Conservation (phyloP, 2,113 vertebrate species). For the Greenwoodochromis staneri region DNA sequence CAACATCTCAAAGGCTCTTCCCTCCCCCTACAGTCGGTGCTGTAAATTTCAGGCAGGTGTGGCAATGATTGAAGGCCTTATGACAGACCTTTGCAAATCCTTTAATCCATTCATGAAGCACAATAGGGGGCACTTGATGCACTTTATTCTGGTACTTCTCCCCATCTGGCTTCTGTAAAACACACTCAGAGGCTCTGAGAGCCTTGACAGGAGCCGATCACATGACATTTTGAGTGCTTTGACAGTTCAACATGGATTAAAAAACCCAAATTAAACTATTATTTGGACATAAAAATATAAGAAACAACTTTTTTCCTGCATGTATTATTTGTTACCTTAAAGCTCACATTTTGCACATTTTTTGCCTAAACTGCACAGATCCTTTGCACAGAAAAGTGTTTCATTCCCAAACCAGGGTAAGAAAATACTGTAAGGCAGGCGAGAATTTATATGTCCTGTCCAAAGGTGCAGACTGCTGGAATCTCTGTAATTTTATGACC, state of each 20-base stretch:
- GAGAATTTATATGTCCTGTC: conserved; percentile 36
- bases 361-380: not conserved
- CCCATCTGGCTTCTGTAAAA: conserved; percentile 62
- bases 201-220: conserved; percentile 18
- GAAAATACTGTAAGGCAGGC: not conserved
- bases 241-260: not conserved
- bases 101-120: conserved; percentile 65
- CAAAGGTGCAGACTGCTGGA: conserved; percentile 18
- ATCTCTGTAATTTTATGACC: conserved; percentile 44
- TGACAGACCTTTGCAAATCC: conserved; percentile 70
- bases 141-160: conserved; percentile 41
- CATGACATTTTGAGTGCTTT: conserved; percentile 2
- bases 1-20: conserved; percentile 3
- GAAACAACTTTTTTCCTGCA: not conserved
- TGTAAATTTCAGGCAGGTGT: conserved; percentile 38
- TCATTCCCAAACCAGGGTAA: not conserved
- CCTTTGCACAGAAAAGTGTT: not conserved
- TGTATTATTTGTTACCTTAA: not conserved
- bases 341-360: not conserved
- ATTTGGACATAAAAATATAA: not conserved
- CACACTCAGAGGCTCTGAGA: conserved; percentile 35
- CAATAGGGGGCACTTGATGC: conserved; percentile 58
- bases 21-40: not conserved
- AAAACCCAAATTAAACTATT: not conserved
- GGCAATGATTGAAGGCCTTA: conserved; percentile 66